Conservation (phyloP, 2,888 invertebrate genomes). For the Allacma fusca region DNA sequence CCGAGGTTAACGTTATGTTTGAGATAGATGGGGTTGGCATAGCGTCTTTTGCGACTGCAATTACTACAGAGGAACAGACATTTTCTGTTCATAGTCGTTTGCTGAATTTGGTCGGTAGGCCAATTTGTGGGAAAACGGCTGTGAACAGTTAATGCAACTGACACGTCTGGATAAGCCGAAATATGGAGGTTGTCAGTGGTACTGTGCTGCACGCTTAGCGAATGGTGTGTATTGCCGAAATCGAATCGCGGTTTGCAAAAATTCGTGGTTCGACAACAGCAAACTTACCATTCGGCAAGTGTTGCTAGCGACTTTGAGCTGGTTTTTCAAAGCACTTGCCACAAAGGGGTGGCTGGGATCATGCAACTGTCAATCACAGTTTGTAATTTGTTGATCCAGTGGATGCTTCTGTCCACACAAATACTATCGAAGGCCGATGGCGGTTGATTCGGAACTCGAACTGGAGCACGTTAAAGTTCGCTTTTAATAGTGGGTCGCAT, state of each 20-base stretch:
- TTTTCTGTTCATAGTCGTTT: not conserved
- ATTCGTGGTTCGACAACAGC: constrained; percentile 27
- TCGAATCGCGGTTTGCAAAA: not conserved
- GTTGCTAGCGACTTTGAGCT: not conserved
- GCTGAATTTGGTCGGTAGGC: not conserved
- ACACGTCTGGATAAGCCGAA: no score
- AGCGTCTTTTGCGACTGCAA: not conserved
- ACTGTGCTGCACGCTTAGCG: no score
- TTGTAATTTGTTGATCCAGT: no score
- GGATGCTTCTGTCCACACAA: no score
- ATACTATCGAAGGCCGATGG: no score
- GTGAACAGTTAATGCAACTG: no score
- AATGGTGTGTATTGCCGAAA: no score
- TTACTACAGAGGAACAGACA: not conserved
- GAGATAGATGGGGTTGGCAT: not conserved
- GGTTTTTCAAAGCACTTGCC: constrained; percentile 35
- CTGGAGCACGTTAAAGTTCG: no score
- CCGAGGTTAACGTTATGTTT: not conserved
- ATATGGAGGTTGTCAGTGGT: no score
- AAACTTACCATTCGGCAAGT: constrained; percentile 23
- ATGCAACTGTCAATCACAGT: constrained; percentile 19
- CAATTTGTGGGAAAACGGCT: not conserved
- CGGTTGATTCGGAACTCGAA: no score
- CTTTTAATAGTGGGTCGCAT: no score
- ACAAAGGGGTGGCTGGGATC: constrained; percentile 9